Evolutionary conservation across 2,888 invertebrate genomes (phyloP).

Genomic region (Drosophila hawaiiensis): DNA sequence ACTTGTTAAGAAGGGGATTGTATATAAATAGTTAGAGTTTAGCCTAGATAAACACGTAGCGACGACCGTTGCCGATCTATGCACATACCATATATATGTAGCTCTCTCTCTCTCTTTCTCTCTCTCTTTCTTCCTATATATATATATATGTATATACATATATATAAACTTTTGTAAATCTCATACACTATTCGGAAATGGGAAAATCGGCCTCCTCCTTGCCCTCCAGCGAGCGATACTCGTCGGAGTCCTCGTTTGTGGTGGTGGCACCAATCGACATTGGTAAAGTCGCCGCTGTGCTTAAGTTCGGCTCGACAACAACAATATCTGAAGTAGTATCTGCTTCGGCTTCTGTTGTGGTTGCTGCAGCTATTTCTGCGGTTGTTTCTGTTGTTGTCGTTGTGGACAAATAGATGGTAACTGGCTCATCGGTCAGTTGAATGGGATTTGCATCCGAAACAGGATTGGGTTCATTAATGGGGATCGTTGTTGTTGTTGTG

Average conservation of each 20-base stretch:
- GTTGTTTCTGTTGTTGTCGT: constrained; percentile 32
- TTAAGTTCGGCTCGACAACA: constrained; percentile 34
- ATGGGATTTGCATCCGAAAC: constrained; percentile 33
- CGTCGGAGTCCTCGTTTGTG: constrained; percentile 84
- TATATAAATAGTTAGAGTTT: constrained; percentile 65
- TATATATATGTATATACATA: constrained; percentile 43
- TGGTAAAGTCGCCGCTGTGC: constrained; percentile 60
- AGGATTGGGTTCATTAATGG: constrained; percentile 27
- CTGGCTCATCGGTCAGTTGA: constrained; percentile 36
- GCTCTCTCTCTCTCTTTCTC: constrained; percentile 25
- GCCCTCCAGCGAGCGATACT: constrained; percentile 85
- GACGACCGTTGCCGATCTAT: constrained; percentile 8
- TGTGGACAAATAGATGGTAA: constrained; percentile 48
- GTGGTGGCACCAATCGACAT: constrained; percentile 64
- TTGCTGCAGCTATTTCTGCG: constrained; percentile 15
- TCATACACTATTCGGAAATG: constrained; percentile 78
- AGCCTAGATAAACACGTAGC: constrained; percentile 53
- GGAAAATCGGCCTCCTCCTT: constrained; percentile 84
- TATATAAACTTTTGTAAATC: constrained; percentile 39
- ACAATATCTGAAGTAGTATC: constrained; percentile 13
- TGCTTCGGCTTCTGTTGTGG: constrained; percentile 20
- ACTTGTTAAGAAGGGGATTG: constrained; percentile 30
- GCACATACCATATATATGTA: constrained; percentile 11
- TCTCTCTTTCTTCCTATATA: constrained; percentile 13
- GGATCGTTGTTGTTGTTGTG: constrained; percentile 27